Evolutionary conservation across 2,113 vertebrate species (phyloP).

Genomic region (Ceyx margarethae): DNA sequence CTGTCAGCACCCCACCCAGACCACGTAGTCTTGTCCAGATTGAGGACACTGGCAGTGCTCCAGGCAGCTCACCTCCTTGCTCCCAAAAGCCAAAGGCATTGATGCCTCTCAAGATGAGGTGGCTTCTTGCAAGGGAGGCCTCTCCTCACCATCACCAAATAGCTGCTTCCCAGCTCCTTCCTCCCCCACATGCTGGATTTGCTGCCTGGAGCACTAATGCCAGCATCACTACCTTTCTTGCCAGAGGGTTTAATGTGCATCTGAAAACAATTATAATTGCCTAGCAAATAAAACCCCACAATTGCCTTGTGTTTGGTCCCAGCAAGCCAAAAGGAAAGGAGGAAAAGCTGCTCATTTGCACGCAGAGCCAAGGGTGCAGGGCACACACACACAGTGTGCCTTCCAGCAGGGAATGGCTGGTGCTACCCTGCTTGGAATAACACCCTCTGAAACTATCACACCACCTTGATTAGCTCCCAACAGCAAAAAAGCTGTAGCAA

Average conservation of each 20-base stretch:
- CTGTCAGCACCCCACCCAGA: not conserved
- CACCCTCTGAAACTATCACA: not conserved
- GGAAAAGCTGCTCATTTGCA: not conserved
- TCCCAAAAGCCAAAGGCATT: not conserved
- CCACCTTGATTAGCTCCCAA: not conserved
- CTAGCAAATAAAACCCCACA: not conserved
- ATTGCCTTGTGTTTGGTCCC: not conserved
- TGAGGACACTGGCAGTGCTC: accelerated
- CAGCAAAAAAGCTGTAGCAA: not conserved
- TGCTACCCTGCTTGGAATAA: not conserved
- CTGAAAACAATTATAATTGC: constrained; percentile 39
- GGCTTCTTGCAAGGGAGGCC: not conserved
- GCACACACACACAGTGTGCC: not conserved
- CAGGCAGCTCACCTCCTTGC: too few relatives aligned
- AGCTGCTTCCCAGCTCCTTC: not conserved
- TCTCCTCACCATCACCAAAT: not conserved
- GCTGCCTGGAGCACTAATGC: not conserved
- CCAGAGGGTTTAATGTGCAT: constrained; percentile 15
- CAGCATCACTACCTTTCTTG: constrained; percentile 10
- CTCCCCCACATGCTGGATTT: not conserved
- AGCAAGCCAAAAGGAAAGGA: not conserved
- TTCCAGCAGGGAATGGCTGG: not conserved
- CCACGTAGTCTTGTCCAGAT: accelerated
- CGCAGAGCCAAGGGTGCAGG: not conserved
- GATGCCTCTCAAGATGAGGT: not conserved